These are phyloP conservation scores for Octodon degus DNA, from an alignment of 2,113 vertebrate genomes.

Conservation along the genomic window DNA sequence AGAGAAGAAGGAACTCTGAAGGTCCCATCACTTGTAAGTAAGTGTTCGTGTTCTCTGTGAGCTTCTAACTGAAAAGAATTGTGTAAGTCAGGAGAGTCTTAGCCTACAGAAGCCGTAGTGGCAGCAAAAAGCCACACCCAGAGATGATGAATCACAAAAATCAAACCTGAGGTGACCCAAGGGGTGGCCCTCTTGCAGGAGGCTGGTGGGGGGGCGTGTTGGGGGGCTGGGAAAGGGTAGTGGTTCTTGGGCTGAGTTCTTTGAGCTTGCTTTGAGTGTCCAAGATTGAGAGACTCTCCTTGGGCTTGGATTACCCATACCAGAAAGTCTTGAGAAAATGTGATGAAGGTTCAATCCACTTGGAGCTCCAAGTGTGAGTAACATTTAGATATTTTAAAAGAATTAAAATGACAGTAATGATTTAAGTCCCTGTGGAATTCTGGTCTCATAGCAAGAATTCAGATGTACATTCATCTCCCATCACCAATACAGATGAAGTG, in stretches of 20 bases:
- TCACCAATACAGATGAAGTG: background rate
- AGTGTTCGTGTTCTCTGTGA: background rate
- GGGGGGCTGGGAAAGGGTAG: background rate
- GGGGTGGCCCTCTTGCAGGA: background rate
- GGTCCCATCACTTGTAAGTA: background rate
- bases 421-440: background rate
- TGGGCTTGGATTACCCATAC: background rate
- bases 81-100: background rate
- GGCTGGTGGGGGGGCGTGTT: rapidly evolving
- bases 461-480: background rate
- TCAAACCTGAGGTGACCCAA: background rate
- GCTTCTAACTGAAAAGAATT: slow-evolving; percentile 4
- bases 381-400: background rate
- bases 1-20: slow-evolving; percentile 47
- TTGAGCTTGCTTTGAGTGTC: background rate
- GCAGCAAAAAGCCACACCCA: background rate
- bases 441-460: background rate
- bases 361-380: background rate
- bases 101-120: background rate
- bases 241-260: background rate
- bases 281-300: background rate
- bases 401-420: slow-evolving; percentile 14
- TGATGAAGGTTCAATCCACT: background rate
- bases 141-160: background rate
- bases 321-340: background rate